phyloP scores from a whole-genome alignment of 2,888 invertebrate genomes.

The Baronia brevicornis region DNA sequence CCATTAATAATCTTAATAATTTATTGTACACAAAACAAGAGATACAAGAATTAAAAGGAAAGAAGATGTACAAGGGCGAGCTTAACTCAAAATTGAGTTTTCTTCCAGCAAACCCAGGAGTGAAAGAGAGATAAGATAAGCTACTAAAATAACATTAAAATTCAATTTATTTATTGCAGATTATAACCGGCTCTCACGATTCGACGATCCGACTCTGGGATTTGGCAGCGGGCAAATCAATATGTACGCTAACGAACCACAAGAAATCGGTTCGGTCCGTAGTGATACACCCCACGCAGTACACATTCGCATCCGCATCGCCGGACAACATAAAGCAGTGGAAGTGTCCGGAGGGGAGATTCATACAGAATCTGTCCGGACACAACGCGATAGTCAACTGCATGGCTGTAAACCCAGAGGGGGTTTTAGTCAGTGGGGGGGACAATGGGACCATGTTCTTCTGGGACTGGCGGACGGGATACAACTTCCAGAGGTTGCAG shows the following conservation, averaged over 20 bases:
- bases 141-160: no score
- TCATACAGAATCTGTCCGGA: constrained; percentile 97
- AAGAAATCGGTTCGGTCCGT: constrained; percentile 94
- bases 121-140: no score
- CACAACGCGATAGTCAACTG: constrained; percentile 99
- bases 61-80: no score
- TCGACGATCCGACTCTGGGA: constrained; percentile 98
- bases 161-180: constrained; percentile 62
- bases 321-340: constrained; percentile 99
- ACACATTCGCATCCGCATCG: constrained; percentile 98
- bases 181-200: constrained; percentile 96
- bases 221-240: constrained; percentile 94
- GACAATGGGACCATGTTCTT: constrained; percentile 98
- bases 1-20: no score
- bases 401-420: constrained; percentile 94
- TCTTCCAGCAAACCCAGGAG: no score
- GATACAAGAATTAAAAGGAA: no score
- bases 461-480: constrained; percentile 99
- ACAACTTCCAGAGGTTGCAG: constrained; percentile 96
- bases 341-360: constrained; percentile 98
- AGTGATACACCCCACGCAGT: constrained; percentile 84
- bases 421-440: constrained; percentile 97
- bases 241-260: constrained; percentile 97
- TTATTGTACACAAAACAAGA: no score
- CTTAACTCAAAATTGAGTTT: no score